Evolutionary conservation across 2,888 invertebrate genomes (phyloP).

Genomic region (Agriopis aurantiaria): DNA sequence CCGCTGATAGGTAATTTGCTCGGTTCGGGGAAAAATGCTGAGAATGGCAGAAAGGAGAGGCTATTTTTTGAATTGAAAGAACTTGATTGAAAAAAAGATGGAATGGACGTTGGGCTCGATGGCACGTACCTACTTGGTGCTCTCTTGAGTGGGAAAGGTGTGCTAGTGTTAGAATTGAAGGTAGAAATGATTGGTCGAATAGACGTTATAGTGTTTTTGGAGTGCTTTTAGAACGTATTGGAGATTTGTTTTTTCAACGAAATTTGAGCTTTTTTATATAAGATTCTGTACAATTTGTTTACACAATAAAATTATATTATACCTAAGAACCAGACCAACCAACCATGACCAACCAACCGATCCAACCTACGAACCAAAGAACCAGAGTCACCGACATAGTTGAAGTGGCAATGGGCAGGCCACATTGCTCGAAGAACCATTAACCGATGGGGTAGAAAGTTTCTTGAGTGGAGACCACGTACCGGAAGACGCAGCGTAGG

Average conservation of each 20-base stretch:
- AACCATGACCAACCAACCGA: too few species aligned
- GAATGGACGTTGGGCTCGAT: constrained; percentile 12
- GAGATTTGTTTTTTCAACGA: neutral
- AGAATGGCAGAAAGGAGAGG: constrained; percentile 29
- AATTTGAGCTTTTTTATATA: neutral
- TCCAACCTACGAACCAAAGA: too few species aligned
- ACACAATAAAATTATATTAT: too few species aligned
- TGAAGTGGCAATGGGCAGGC: too few species aligned
- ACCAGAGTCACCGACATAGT: too few species aligned
- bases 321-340: too few species aligned
- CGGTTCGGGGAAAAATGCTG: constrained; percentile 32
- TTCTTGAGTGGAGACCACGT: too few species aligned
- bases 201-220: constrained; percentile 6
- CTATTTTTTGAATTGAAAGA: constrained; percentile 36
- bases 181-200: constrained; percentile 11
- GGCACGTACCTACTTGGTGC: constrained; percentile 4
- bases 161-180: constrained; percentile 28
- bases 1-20: constrained; percentile 45
- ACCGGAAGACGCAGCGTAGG: too few species aligned
- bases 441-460: too few species aligned
- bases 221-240: neutral
- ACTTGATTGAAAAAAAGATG: constrained; percentile 29
- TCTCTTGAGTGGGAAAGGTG: constrained; percentile 15
- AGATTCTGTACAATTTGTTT: neutral
- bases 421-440: too few species aligned